These are phyloP conservation scores for Pungitius pungitius DNA, from an alignment of 2,113 vertebrate genomes.

Conservation along the genomic window DNA sequence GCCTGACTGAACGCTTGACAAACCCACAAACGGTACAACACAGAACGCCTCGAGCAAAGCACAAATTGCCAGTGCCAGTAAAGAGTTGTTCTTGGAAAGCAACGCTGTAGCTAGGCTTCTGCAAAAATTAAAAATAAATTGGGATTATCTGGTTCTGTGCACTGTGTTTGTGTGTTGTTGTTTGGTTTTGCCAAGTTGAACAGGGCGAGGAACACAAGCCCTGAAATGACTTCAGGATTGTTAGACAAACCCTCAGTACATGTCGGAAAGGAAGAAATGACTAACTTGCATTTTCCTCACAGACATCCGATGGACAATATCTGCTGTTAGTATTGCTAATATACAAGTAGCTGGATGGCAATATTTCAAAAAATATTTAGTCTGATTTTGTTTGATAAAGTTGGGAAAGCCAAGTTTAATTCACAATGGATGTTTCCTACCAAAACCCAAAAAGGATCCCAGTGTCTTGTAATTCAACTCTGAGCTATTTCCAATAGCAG, in stretches of 20 bases:
- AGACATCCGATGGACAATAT: not conserved
- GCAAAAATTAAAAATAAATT: too few species aligned
- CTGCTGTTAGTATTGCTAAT: not conserved
- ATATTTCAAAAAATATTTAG: not conserved
- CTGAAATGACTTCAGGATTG: not conserved
- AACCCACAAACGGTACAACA: slow-evolving; percentile 21
- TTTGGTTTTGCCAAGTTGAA: slow-evolving; percentile 1
- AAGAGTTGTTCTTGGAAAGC: slow-evolving; percentile 2
- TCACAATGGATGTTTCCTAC: not conserved
- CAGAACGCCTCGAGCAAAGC: slow-evolving; percentile 11
- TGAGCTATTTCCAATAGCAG: not conserved
- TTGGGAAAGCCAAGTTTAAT: too few species aligned
- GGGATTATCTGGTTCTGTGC: not conserved
- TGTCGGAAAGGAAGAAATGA: not conserved
- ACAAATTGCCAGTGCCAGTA: not conserved
- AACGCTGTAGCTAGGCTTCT: not conserved
- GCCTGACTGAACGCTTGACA: slow-evolving; percentile 14
- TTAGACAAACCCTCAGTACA: not conserved
- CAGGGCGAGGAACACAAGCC: not conserved
- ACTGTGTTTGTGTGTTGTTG: not conserved
- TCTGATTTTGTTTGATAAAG: too few species aligned
- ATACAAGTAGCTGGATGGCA: not conserved
- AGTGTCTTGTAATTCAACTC: not conserved
- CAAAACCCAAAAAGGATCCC: not conserved
- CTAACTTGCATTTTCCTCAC: not conserved